Percentiles rank a stretch among this genome's conserved stretches.
These are phyloP conservation scores for Picus viridis DNA, from an alignment of 2,797 vertebrate species.

Conservation along the genomic window DNA sequence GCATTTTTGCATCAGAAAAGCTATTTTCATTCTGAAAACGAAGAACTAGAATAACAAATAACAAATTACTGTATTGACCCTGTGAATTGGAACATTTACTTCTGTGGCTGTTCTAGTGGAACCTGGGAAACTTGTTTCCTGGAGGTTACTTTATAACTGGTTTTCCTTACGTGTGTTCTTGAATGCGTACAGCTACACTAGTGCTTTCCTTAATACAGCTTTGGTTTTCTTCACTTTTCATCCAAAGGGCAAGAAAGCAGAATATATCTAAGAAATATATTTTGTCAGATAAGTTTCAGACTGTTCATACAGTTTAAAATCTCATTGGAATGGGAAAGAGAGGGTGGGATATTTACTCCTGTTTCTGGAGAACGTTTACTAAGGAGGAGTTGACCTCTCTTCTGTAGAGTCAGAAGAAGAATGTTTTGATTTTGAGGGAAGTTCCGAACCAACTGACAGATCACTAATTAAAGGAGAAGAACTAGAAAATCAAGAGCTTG, in stretches of 20 bases:
- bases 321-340: neutral
- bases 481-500: conserved; percentile 26
- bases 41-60: neutral
- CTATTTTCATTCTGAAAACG: neutral
- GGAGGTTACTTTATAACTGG: neutral
- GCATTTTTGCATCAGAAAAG: neutral
- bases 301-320: neutral
- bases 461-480: conserved; percentile 18
- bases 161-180: neutral
- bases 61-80: neutral
- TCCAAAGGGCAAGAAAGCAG: neutral
- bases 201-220: neutral
- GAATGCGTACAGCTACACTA: neutral
- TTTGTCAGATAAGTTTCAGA: neutral
- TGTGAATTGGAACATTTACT: neutral
- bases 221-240: neutral
- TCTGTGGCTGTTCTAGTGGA: neutral
- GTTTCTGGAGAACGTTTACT: neutral
- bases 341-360: neutral
- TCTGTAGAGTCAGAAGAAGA: conserved; percentile 90
- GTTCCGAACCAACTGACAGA: neutral
- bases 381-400: neutral
- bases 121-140: neutral
- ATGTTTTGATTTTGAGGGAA: conserved; percentile 80
- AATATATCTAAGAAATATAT: neutral